Base-by-base conservation (phyloP, 2,888 invertebrate genomes). In the Exocentrus adspersus region DNA sequence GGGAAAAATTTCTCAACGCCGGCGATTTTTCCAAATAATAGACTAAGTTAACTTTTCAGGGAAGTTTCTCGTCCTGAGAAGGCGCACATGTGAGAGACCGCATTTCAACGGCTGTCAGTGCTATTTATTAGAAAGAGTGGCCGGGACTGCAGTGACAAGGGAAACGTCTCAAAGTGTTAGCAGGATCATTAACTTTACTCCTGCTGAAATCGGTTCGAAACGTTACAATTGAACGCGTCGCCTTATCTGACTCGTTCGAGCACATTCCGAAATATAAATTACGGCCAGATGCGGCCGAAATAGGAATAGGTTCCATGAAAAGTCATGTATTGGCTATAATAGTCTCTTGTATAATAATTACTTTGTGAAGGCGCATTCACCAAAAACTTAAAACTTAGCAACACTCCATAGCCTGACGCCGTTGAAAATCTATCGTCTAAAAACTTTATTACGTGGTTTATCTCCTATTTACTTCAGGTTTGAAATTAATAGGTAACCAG, bases 161-260 rank as follows among this genome's bases (percentile, higher is more conserved):
- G 70, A 77, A 77, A 74, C 72, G 72, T 73, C 75, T 72, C 72
- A 74, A 74, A 74, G 71, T 72, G 75, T 77, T 77, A 75, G 72
- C 66, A 64, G 69, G 68, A 70, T 72, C 75, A 73, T 75, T 77
- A 77, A 70, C 69, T 72, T 70, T 65, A 67, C 69, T 72, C 72
- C 69, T n/a, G n/a, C n/a, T 64, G 67, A 58, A 68, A 71, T 62
- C 67, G 64, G 67, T 68, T 66, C 69, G 67, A 67, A 51, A 32
- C 51, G 51, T 32, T 51, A 51, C 51, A 51, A 51, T 32, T 51
- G 51, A 51, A 51, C 51, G 51, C 51, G n/a, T 12, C 37, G 14
- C 50, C 50, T 50, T 59, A 59, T 59, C 58, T 50, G 41, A 20
- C 50, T 17, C 28, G 28, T 50, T 50, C 58, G 42, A 50, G 17